Base-by-base conservation (phyloP, 2,888 invertebrate genomes). In the Parelbella ahira region DNA sequence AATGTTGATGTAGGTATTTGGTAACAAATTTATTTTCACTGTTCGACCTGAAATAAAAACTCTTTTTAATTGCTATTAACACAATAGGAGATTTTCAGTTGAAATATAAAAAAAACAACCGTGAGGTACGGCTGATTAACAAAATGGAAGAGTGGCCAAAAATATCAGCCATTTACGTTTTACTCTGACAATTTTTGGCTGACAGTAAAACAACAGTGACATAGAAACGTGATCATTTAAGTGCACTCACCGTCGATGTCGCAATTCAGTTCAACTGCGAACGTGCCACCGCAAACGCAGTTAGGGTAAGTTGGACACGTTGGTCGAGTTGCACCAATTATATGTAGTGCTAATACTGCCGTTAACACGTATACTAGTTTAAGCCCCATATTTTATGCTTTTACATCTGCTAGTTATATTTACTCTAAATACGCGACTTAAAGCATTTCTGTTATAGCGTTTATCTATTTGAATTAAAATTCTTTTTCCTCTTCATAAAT, bases 211-310 rank as follows among this genome's bases (percentile, higher is more conserved):
- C 45, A 59, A 61, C 51, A 47, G 41, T 37, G 37, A 42, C 15
- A 43, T 47, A 34, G 44, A 47, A 43, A 45, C 42, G 47, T 29
- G 33, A 37, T 44, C 39, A 20, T 46, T 37, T 48, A 60, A 75
- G 67, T 65, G 71, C 65, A 78, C 84, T 83, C 64, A 84, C 86
- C 86, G 58, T 82, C 81, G 63, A 86, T 77, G 66, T 80, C 77
- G 67, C 86, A 87, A 76, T 82, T 73, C 64, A 86, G 74, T 75
- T 86, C 86, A 48, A 83, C 60, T 37, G 81, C 72, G 58, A 84
- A 64, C 60, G 80, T 76, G 63, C 82, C 82, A 52, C 79, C 78
- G 54, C 87, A 86, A 78, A 79, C 69, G 71, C 86, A 87, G 80
- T 86, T 82, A 70, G 82, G 78, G 68, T 82, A 75, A 68, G 64